These are phyloP conservation scores for Pseudochirops corinnae DNA, from an alignment of 2,797 vertebrate species.

Conservation along the genomic window DNA sequence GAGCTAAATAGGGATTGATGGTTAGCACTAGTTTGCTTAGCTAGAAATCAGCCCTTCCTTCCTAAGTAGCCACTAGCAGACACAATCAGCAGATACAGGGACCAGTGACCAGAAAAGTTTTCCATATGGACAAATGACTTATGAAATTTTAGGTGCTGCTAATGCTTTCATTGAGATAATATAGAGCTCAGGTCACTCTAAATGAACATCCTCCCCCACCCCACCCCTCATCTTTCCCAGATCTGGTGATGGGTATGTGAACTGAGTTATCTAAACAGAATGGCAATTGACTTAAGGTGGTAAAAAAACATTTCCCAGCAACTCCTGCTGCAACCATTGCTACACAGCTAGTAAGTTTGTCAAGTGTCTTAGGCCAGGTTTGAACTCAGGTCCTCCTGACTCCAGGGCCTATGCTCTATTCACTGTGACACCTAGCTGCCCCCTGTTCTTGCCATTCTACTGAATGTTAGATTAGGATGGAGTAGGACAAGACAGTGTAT, in stretches of 20 bases:
- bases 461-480: neutral
- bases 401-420: too few species aligned
- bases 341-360: neutral
- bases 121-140: neutral
- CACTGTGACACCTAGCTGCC: neutral
- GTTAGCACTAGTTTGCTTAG: neutral
- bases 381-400: too few species aligned
- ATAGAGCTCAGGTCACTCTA: neutral
- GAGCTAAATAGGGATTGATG: neutral
- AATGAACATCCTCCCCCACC: neutral
- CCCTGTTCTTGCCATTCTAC: neutral
- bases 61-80: neutral
- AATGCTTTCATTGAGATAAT: neutral
- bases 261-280: neutral
- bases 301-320: neutral
- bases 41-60: neutral
- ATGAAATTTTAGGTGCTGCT: neutral
- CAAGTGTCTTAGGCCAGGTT: too few species aligned
- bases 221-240: neutral
- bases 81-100: neutral
- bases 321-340: neutral
- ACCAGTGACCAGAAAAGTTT: neutral
- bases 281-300: neutral
- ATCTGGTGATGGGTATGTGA: neutral
- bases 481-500: neutral